Percentiles rank a stretch among this genome's conserved stretches.
Evolutionary conservation across 2,797 vertebrate species (phyloP).

Genomic region (Sternarchorhynchus goeldii): DNA sequence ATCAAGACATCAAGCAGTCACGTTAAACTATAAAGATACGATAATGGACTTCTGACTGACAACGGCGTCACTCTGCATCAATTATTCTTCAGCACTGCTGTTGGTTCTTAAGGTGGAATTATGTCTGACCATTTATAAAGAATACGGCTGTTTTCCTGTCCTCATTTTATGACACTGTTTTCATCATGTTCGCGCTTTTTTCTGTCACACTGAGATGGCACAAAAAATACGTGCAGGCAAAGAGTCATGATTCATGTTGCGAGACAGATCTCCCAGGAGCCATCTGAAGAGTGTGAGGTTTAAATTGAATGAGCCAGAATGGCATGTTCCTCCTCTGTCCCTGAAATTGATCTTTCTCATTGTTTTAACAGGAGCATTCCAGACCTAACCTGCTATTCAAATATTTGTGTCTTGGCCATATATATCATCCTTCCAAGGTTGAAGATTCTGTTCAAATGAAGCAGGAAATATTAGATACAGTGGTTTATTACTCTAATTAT

Average conservation of each 20-base stretch:
- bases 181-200: slow-evolving; percentile 32
- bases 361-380: slow-evolving; percentile 21
- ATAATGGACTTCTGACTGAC: slow-evolving; percentile 37
- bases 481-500: neutral
- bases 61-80: slow-evolving; percentile 39
- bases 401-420: no score
- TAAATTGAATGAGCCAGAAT: slow-evolving; percentile 42
- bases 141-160: slow-evolving; percentile 26
- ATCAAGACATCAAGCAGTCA: slow-evolving; percentile 38
- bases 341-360: slow-evolving; percentile 30
- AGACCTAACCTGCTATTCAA: neutral
- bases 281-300: slow-evolving; percentile 31
- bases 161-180: slow-evolving; percentile 37
- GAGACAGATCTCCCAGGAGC: slow-evolving; percentile 30
- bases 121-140: slow-evolving; percentile 26
- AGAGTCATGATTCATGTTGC: slow-evolving; percentile 38
- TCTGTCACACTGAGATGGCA: slow-evolving; percentile 25
- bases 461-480: neutral
- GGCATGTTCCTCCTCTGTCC: slow-evolving; percentile 21
- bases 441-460: neutral
- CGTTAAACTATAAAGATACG: slow-evolving; percentile 49
- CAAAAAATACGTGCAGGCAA: slow-evolving; percentile 11
- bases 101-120: slow-evolving; percentile 33
- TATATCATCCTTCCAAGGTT: neutral
- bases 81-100: slow-evolving; percentile 33